Base-by-base conservation (phyloP, 2,797 vertebrate genomes). In the Pipistrellus pipistrellus region DNA sequence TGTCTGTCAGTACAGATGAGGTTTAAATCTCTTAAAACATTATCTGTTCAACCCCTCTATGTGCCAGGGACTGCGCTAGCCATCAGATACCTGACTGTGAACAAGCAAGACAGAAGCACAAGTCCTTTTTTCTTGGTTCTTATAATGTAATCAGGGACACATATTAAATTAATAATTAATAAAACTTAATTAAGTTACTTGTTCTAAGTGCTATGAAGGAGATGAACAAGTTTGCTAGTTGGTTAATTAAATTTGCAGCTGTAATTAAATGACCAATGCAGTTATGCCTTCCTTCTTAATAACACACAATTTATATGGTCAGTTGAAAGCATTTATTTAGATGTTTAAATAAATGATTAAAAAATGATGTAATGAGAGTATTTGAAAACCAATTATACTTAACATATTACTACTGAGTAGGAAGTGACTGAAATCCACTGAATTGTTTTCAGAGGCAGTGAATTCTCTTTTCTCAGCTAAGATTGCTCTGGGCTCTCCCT, bases 141-240 rank as follows among this genome's bases (percentile, higher is more conserved):
- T 48, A 17, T 51, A 71, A 57, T 46, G 88, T 86, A 84, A 66
- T 68, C 68, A 78, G 44, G 41, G 38, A 86, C 51, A 76, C 9
- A 72, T 48, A 83, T 93, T 68, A 85, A 87, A 88, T 91, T 86
- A 87, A 84, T 81, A 86, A 92, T 92, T 48, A 84, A 84, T 10
- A 89, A 86, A 88, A 92, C 86, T 93, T 94, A 96, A 96, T 94
- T 96, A 92, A 73, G 35, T 83, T 44, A 81, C 95, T 84, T 71
- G 76, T 83, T 44, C 55, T 82, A 91, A 92, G 55, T 68, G 76
- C 46, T 53, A 6, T 51, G 44, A 88, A 85, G 44, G 66, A 84
- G 41, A 81, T 4, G 41, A 95, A 85, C 20, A 66, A 86, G 80
- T 38, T 69, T 91, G 68, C 69, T 83, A 55, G 41, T 55, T 66